Evolutionary conservation across 2,888 invertebrate species (phyloP), one percentile per base, ranked within the genome.

Genomic region (Auanema sp.): DNA sequence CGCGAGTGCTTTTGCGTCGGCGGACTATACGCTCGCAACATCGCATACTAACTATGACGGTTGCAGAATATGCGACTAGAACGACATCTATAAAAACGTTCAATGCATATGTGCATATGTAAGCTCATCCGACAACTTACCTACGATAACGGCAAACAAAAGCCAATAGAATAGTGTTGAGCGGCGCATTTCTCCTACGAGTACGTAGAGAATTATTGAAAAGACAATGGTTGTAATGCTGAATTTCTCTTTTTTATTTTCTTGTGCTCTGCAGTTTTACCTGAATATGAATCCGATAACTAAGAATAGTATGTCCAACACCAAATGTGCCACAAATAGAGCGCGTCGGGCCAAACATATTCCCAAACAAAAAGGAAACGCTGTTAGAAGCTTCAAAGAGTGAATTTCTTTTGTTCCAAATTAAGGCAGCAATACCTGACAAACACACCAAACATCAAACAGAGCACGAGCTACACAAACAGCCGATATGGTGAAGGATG

Each of bases 401-500:
- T 16, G n/a, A n/a, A 16, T n/a, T 33, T 33, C 33, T 33, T 33
- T 33, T 33, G 33, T 33, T 33, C 33, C 33, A 33, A 33, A 33
- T 33, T 33, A 33, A 33, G 33, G 8, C 33, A 8, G 33, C 33
- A 33, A 33, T n/a, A 68, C 67, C 67, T 68, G 62, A 42, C 65
- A 64, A 25, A 64, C 62, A 42, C 68, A 70, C 72, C 72, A 72
- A 2, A 68, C 59, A 58, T 72, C 70, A 60, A 72, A 72, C 6
- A 69, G 61, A 59, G 68, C 66, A 18, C 72, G 51, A 1, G 68
- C 64, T 11, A 72, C 52, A 23, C 72, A 72, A 1, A 65, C 52
- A 10, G 70, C 64, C 16, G 70, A 70, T 11, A 63, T 60, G 25
- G 68, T 69, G 50, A 72, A 66, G n/a, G 67, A 67, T 0, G 51